Evolutionary conservation across 1,140 invertebrate species (phyloP).

Genomic region (Latrodectus geometricus): DNA sequence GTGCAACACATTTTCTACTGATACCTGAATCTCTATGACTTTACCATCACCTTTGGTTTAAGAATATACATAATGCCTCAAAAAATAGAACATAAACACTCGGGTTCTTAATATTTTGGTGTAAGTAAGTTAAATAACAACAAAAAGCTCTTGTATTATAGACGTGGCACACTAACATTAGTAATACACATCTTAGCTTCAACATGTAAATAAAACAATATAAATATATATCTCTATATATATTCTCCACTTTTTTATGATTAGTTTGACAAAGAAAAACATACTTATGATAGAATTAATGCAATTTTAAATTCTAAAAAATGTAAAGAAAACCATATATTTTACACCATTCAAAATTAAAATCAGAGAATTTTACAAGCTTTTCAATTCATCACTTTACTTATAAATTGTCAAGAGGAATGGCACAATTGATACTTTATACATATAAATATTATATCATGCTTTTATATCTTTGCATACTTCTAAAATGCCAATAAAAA

Average conservation of each 20-base stretch:
- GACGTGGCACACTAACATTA: constrained; percentile 55
- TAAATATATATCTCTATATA: background rate
- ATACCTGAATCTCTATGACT: constrained; percentile 55
- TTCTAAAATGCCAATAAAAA: no score
- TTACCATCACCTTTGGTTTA: constrained; percentile 61
- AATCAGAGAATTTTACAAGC: no score
- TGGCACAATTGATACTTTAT: no score
- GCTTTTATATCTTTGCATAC: no score
- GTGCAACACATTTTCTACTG: constrained; percentile 44
- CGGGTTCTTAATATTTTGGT: constrained; percentile 37
- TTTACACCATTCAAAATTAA: no score
- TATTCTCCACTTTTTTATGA: background rate
- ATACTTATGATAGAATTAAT: no score
- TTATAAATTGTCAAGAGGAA: no score
- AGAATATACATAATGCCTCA: constrained; percentile 62
- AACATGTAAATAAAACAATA: background rate
- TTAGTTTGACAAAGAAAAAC: no score
- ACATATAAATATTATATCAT: no score
- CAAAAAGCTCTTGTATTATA: constrained; percentile 55
- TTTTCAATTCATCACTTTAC: no score
- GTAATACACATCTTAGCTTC: background rate
- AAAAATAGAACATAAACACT: constrained; percentile 35
- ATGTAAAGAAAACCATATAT: no score
- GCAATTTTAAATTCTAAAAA: no score
- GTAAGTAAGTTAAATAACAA: constrained; percentile 30